These are phyloP conservation scores for Gymnogyps californianus DNA, from an alignment of 2,113 vertebrate species.

Conservation along the genomic window DNA sequence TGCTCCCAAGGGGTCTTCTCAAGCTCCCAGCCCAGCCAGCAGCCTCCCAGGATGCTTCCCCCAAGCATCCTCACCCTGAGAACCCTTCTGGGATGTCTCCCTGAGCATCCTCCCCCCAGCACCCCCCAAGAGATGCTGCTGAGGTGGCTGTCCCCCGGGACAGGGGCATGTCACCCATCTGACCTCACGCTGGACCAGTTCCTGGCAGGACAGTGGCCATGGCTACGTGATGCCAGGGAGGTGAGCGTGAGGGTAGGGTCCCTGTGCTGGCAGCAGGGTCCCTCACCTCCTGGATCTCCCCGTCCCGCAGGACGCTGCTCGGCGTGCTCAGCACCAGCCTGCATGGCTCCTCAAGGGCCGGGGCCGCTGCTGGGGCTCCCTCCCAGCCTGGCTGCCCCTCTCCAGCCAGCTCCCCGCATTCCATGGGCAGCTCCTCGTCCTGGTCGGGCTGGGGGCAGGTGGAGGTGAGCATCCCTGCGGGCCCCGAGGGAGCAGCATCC, in stretches of 20 bases:
- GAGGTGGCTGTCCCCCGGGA: neutral
- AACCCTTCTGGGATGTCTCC: neutral
- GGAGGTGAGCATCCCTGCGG: neutral
- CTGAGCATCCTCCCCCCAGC: neutral
- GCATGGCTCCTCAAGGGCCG: neutral
- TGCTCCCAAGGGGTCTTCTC: neutral
- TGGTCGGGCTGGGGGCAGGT: neutral
- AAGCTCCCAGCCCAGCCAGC: neutral
- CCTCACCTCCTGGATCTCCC: neutral
- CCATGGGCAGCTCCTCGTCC: neutral
- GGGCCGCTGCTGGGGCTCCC: neutral
- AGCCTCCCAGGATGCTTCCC: neutral
- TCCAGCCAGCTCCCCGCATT: rapidly evolving
- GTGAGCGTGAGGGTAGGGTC: rapidly evolving
- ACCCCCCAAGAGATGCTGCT: neutral
- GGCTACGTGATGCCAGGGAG: rapidly evolving
- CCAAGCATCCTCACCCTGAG: neutral
- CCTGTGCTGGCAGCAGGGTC: rapidly evolving
- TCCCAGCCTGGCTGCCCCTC: neutral
- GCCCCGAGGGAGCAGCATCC: neutral
- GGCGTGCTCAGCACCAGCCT: neutral
- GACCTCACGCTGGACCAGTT: neutral
- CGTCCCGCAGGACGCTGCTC: neutral
- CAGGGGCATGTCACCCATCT: neutral
- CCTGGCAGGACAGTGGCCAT: neutral